Percentiles rank a stretch among this genome's conserved stretches.
Evolutionary conservation across 2,888 invertebrate species (phyloP).

Genomic region (Bibio marci): DNA sequence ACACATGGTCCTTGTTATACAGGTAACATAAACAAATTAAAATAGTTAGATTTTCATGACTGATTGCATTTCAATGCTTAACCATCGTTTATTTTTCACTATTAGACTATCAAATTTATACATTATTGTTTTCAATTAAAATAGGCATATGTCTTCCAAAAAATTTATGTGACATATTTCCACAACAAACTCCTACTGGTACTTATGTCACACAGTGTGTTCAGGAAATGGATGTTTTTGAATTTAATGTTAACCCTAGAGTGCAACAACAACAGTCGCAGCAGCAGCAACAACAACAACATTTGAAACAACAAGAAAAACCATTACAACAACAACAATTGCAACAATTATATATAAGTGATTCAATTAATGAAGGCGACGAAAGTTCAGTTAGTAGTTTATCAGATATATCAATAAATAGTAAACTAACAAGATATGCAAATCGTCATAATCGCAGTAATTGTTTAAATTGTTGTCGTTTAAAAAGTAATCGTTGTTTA

Average conservation of each 20-base stretch:
- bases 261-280: constrained; percentile 18
- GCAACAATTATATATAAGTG: constrained; percentile 23
- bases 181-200: constrained; percentile 20
- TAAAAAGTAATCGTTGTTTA: constrained; percentile 11
- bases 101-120: too few species aligned
- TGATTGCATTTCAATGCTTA: neutral
- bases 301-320: too few species aligned
- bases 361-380: constrained; percentile 25
- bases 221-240: constrained; percentile 24
- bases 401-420: constrained; percentile 27
- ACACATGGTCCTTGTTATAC: constrained; percentile 27
- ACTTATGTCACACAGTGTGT: constrained; percentile 29
- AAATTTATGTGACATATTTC: constrained; percentile 26
- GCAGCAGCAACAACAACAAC: too few species aligned
- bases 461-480: constrained; percentile 25
- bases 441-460: constrained; percentile 20
- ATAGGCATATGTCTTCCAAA: constrained; percentile 28
- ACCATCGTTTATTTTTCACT: neutral
- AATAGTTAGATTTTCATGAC: too few species aligned
- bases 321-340: constrained; percentile 19
- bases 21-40: too few species aligned
- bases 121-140: neutral
- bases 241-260: constrained; percentile 5
- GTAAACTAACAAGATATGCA: constrained; percentile 24
- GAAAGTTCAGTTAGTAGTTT: constrained; percentile 28